These are phyloP conservation scores for Eledona agricola DNA, from an alignment of 2,888 invertebrate species.

Conservation along the genomic window DNA sequence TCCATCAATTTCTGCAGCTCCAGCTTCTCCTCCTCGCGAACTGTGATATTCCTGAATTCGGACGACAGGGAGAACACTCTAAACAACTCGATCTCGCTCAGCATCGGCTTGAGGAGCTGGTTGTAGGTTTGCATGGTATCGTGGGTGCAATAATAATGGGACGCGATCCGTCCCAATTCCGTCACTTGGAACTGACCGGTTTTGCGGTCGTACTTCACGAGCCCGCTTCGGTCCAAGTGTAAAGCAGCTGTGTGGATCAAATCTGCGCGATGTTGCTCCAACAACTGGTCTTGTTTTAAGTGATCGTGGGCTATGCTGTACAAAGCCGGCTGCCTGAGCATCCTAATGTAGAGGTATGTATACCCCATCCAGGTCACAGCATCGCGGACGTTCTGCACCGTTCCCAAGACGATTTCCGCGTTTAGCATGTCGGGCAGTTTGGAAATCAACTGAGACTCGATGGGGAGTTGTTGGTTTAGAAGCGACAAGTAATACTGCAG, in stretches of 20 bases:
- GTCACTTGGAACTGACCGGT: slow-evolving; percentile 82
- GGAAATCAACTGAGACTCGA: slow-evolving; percentile 94
- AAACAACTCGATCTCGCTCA: slow-evolving; percentile 97
- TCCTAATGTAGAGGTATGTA: slow-evolving; percentile 94
- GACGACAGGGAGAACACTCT: slow-evolving; percentile 97
- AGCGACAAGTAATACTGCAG: slow-evolving; percentile 97
- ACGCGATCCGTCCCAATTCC: slow-evolving; percentile 96
- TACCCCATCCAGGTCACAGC: slow-evolving; percentile 96
- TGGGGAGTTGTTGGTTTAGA: slow-evolving; percentile 97
- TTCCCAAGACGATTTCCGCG: slow-evolving; percentile 96
- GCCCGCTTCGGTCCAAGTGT: slow-evolving; percentile 90
- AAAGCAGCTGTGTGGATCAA: slow-evolving; percentile 94
- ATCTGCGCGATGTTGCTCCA: slow-evolving; percentile 93
- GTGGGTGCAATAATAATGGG: slow-evolving; percentile 97
- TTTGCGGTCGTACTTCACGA: slow-evolving; percentile 94
- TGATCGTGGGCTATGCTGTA: slow-evolving; percentile 88
- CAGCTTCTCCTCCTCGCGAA: slow-evolving; percentile 95
- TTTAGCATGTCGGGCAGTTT: slow-evolving; percentile 97
- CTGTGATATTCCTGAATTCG: slow-evolving; percentile 93
- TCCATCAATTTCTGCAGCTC: slow-evolving; percentile 95
- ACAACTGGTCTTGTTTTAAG: slow-evolving; percentile 80
- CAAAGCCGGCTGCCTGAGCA: slow-evolving; percentile 88
- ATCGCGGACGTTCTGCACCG: slow-evolving; percentile 85
- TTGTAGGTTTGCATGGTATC: slow-evolving; percentile 98
- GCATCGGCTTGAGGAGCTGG: slow-evolving; percentile 92